Percentiles rank a stretch among this genome's conserved stretches.
Conservation (phyloP, 2,888 invertebrate species). For the Pollenia amentaria region DNA sequence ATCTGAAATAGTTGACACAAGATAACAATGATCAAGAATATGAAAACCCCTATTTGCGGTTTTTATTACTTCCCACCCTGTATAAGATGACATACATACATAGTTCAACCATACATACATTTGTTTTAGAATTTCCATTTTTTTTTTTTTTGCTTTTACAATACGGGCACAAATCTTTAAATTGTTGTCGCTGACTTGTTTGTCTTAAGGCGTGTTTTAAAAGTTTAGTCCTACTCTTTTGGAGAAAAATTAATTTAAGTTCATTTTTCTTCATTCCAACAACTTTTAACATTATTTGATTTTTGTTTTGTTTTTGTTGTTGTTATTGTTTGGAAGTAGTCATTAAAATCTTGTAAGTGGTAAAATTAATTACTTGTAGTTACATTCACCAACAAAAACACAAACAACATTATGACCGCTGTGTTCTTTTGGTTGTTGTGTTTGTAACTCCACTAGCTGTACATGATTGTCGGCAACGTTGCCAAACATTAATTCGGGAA, state of each 20-base stretch:
- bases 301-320: background rate
- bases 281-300: background rate
- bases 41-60: background rate
- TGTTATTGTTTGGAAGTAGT: conserved; percentile 79
- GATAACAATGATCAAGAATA: no score
- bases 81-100: background rate
- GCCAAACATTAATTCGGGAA: conserved; percentile 5
- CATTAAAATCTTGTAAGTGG: conserved; percentile 85
- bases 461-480: conserved; percentile 40
- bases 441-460: conserved; percentile 14
- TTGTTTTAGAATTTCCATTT: background rate
- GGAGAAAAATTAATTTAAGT: conserved; percentile 33
- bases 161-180: conserved; percentile 1
- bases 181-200: background rate
- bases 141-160: background rate
- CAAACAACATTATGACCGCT: conserved; percentile 81
- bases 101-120: background rate
- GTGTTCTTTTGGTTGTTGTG: conserved; percentile 1
- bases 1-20: no score
- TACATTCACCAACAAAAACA: conserved; percentile 75
- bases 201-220: conserved; percentile 31
- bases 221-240: conserved; percentile 10
- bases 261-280: conserved; percentile 18
- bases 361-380: conserved; percentile 85
- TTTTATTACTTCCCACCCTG: background rate